A percentile compares a stretch with the other conserved stretches of the same genome.
Evolutionary conservation across 2,888 invertebrate genomes (phyloP).

Genomic region (Nomada lathburiana): DNA sequence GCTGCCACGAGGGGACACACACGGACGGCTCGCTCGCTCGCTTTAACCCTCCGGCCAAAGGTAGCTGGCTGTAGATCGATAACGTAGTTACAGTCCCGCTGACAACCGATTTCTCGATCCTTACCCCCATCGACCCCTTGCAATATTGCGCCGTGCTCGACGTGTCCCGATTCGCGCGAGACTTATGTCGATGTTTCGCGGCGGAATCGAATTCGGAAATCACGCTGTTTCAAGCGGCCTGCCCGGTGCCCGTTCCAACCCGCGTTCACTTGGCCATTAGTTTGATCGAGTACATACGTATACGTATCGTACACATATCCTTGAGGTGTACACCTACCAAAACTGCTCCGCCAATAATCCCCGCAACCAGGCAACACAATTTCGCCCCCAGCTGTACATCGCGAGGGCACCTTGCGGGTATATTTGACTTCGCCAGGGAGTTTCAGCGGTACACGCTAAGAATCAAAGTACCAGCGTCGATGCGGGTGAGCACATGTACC

Average conservation of each 20-base stretch:
- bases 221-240: conserved; percentile 14
- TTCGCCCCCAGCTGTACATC: too few relatives aligned
- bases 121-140: conserved; percentile 9
- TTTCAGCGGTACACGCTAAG: conserved; percentile 5
- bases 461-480: conserved; percentile 26
- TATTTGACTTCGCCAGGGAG: conserved; percentile 21
- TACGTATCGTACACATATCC: too few relatives aligned
- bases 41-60: conserved; percentile 46
- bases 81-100: conserved; percentile 52
- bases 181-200: conserved; percentile 22
- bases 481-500: conserved; percentile 17
- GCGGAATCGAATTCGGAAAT: conserved; percentile 55
- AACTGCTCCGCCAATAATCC: too few relatives aligned
- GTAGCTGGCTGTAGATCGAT: conserved; percentile 59
- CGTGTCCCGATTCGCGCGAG: neutral
- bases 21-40: conserved; percentile 43
- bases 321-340: neutral
- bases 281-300: neutral
- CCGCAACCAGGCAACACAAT: too few relatives aligned
- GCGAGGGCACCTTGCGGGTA: neutral
- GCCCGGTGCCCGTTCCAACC: neutral
- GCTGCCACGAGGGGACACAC: conserved; percentile 55
- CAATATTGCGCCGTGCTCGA: conserved; percentile 2
- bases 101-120: conserved; percentile 42
- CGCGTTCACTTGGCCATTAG: conserved; percentile 12